Percentiles rank a stretch among this genome's conserved stretches.
These are phyloP conservation scores for Enteromius thamalakanensis DNA, from an alignment of 2,797 vertebrate genomes.

Conservation along the genomic window DNA sequence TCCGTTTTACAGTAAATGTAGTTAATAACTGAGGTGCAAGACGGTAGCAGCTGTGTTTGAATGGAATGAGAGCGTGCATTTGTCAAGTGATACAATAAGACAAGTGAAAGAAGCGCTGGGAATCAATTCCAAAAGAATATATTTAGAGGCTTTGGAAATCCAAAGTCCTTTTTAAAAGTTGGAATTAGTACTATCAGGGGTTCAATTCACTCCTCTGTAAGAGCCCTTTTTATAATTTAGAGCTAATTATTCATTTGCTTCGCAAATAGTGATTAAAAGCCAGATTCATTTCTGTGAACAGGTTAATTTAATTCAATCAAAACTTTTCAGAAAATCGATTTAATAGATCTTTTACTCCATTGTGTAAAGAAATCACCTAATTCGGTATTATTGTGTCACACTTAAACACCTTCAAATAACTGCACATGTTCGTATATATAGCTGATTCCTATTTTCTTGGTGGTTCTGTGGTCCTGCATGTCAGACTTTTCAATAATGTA, in stretches of 20 bases:
- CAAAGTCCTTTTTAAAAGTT: neutral
- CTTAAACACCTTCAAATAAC: neutral
- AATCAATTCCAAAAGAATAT: neutral
- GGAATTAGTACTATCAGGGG: neutral
- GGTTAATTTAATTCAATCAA: neutral
- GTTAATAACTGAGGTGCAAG: neutral
- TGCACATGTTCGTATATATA: neutral
- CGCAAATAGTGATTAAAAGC: neutral
- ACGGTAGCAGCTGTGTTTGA: neutral
- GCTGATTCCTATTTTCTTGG: neutral
- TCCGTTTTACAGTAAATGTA: too few relatives aligned
- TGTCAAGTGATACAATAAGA: neutral
- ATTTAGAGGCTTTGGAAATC: neutral
- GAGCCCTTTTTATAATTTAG: neutral
- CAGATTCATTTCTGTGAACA: neutral
- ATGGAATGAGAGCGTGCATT: neutral
- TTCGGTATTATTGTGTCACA: neutral
- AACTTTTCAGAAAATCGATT: too few relatives aligned
- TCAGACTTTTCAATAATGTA: neutral
- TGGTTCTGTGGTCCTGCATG: too few relatives aligned
- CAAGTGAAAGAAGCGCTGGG: neutral
- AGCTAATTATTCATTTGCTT: neutral
- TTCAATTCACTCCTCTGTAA: neutral
- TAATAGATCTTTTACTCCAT: neutral
- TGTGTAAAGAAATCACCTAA: neutral